Conservation (phyloP, 1,140 invertebrate species). For the Trypoxylus dichotomus region DNA sequence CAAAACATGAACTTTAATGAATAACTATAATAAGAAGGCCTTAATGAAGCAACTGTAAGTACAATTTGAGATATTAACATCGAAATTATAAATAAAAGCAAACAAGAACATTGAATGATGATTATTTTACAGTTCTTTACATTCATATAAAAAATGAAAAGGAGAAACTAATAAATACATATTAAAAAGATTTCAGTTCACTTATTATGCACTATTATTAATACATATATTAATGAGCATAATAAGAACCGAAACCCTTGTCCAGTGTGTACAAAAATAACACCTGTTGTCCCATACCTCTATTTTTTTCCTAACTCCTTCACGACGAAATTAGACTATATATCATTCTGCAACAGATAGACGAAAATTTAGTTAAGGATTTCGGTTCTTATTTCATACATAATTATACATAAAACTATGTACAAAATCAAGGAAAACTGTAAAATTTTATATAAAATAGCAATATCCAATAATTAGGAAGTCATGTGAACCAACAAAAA, state of each 20-base stretch:
- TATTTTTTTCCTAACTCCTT: constrained; percentile 30
- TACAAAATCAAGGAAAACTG: neutral
- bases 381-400: constrained; percentile 48
- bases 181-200: constrained; percentile 28
- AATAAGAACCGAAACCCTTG: constrained; percentile 41
- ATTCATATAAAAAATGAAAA: neutral
- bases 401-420: constrained; percentile 15
- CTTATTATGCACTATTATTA: constrained; percentile 21
- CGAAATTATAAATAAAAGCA: constrained; percentile 2
- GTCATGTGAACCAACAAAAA: neutral
- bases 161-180: constrained; percentile 4
- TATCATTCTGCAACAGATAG: constrained; percentile 54
- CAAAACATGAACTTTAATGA: neutral
- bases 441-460: constrained; percentile 2
- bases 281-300: constrained; percentile 9
- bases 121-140: neutral
- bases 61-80: neutral
- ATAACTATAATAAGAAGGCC: neutral
- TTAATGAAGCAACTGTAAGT: neutral
- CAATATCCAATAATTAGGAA: neutral
- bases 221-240: constrained; percentile 22
- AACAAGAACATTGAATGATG: neutral
- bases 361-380: constrained; percentile 46
- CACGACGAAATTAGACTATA: constrained; percentile 52
- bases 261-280: constrained; percentile 7